A percentile compares a stretch with the other conserved stretches of the same genome.
Evolutionary conservation across 2,113 vertebrate species (phyloP).

Genomic region (Perca fluviatilis): DNA sequence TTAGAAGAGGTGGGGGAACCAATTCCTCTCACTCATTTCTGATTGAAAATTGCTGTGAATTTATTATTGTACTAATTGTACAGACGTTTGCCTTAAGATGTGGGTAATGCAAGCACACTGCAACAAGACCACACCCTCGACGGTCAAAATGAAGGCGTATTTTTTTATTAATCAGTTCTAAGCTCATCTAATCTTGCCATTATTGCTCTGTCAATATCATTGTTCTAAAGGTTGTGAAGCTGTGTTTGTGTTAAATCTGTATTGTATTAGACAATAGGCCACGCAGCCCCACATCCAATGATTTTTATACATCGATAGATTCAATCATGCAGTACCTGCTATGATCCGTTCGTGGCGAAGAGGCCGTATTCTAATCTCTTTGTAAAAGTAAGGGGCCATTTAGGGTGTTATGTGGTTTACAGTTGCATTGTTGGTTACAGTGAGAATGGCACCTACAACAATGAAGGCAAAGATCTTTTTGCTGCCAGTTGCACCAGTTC

Average conservation of each 20-base stretch:
- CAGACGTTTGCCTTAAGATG: constrained; percentile 51
- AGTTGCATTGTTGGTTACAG: background rate
- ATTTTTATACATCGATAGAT: background rate
- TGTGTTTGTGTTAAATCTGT: constrained; percentile 30
- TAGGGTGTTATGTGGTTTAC: background rate
- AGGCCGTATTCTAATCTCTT: background rate
- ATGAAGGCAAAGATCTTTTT: background rate
- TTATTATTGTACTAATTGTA: constrained; percentile 66
- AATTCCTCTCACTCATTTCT: constrained; percentile 61
- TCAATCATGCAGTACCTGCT: background rate
- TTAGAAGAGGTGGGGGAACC: constrained; percentile 29
- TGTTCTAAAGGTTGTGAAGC: constrained; percentile 69
- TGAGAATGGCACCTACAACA: background rate
- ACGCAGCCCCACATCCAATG: background rate
- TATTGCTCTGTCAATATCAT: constrained; percentile 31
- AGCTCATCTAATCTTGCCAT: constrained; percentile 60
- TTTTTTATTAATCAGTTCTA: constrained; percentile 28
- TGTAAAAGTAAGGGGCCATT: background rate
- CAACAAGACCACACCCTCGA: constrained; percentile 35
- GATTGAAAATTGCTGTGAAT: constrained; percentile 84
- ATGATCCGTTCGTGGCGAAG: constrained; percentile 10
- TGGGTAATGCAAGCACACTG: constrained; percentile 44
- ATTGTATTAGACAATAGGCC: background rate
- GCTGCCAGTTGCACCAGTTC: constrained; percentile 16
- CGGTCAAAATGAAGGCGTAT: constrained; percentile 40